Base-by-base conservation (phyloP, 1,140 invertebrate species). In the Lutraria rhynchaena region DNA sequence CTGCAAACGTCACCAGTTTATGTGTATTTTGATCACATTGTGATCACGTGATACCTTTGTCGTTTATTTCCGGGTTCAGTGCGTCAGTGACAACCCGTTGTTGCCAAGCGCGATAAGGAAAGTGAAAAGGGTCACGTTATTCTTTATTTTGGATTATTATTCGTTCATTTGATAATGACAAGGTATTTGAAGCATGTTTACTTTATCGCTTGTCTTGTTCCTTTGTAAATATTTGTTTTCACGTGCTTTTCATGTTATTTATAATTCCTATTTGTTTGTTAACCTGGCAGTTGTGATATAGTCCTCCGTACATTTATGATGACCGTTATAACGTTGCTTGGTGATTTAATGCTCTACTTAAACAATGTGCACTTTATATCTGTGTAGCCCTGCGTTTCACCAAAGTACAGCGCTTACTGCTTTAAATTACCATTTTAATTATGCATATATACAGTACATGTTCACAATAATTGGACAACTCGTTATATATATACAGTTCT, bases 11-110 rank as follows among this genome's bases (percentile, higher is more conserved):
- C 63, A 70, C 31, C 65, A 57, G 57, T 33, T 49, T 31, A n/a
- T 70, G 76, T 46, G 76, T 70, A 70, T 55, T 74, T 37, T 58
- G 19, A 24, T 80, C 76, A 80, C 76, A 60, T 80, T 63, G 57
- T 51, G 41, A 33, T 78, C 61, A 69, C 63, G 65, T 69, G 75
- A 74, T 29, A 13, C 17, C 11, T 22, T 31, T 63, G 19, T 57
- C 37, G 5, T 29, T 24, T 31, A 60, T 70, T 70, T 70, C 65
- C 63, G 76, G 61, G 63, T 58, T 70, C 63, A 80, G 33, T 80
- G 76, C 76, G 76, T 80, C 76, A 70, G 35, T 80, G 55, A 70
- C 76, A 80, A 80, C 76, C 31, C 24, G 33, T 55, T 37, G 76
- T 80, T 80, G 76, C 55, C 76, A 80, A 80, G 76, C 49, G 33